These are phyloP conservation scores for Cerastoderma edule DNA, from an alignment of 2,888 invertebrate species.

Conservation along the genomic window DNA sequence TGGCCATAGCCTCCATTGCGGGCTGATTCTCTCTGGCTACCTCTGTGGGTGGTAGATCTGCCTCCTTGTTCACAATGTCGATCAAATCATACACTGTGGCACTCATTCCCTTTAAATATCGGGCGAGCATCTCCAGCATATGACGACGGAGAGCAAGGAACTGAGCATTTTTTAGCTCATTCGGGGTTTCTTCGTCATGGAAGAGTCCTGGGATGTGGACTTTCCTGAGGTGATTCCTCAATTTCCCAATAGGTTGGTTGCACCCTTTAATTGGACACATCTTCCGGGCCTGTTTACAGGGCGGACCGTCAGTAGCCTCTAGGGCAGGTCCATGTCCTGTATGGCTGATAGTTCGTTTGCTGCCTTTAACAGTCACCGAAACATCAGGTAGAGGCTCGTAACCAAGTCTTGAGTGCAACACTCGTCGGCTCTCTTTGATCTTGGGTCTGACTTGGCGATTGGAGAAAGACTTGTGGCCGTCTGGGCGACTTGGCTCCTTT, in stretches of 20 bases:
- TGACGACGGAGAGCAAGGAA: neutral
- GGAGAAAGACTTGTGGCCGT: neutral
- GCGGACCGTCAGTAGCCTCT: neutral
- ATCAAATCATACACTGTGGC: neutral
- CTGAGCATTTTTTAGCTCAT: neutral
- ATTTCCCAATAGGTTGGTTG: neutral
- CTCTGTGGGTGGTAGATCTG: neutral
- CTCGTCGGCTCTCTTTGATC: neutral
- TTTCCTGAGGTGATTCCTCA: slow-evolving; percentile 1
- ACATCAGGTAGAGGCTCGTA: neutral
- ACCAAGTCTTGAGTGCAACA: neutral
- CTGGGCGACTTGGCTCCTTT: too few species aligned
- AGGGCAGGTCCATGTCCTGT: neutral
- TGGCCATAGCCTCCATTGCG: slow-evolving; percentile 8
- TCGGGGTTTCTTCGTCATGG: slow-evolving; percentile 7
- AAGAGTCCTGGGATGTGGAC: slow-evolving; percentile 21
- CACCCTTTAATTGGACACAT: neutral
- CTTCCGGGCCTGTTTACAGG: slow-evolving; percentile 1
- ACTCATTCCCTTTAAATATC: neutral
- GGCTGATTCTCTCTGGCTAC: neutral
- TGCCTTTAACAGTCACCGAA: neutral
- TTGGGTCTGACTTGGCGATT: neutral
- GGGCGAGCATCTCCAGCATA: slow-evolving; percentile 6
- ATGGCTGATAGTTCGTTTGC: too few species aligned
- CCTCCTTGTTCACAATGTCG: slow-evolving; percentile 15